Percentiles rank a stretch among this genome's conserved stretches.
Evolutionary conservation across 2,888 invertebrate genomes (phyloP).

Genomic region (Hedya salicella): DNA sequence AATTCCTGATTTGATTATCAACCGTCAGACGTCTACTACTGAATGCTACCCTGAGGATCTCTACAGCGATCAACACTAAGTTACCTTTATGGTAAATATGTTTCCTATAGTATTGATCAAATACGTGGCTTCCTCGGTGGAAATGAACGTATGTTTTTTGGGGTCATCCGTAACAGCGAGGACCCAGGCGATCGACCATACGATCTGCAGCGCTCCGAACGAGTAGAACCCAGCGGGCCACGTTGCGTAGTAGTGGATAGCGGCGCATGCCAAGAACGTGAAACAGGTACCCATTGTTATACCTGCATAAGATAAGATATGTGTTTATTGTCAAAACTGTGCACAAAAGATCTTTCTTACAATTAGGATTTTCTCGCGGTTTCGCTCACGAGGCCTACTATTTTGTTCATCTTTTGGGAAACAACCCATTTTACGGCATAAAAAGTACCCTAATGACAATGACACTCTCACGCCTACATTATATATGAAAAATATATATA

Average conservation of each 20-base stretch:
- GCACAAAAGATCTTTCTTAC: too few relatives aligned
- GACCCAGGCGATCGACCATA: conserved; percentile 85
- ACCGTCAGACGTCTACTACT: too few relatives aligned
- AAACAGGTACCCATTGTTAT: conserved; percentile 86
- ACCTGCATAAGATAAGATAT: too few relatives aligned
- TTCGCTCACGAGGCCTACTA: too few relatives aligned
- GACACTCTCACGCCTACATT: too few relatives aligned
- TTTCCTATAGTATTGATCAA: conserved; percentile 84
- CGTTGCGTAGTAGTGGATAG: conserved; percentile 84
- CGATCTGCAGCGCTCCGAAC: conserved; percentile 81
- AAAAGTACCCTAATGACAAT: too few relatives aligned
- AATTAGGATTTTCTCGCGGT: too few relatives aligned
- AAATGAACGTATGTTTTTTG: conserved; percentile 84
- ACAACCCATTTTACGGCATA: too few relatives aligned
- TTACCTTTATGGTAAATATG: conserved; percentile 75
- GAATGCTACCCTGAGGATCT: background rate
- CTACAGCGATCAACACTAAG: conserved; percentile 22
- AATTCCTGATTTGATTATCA: too few relatives aligned
- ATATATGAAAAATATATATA: too few relatives aligned
- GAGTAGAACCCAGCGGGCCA: conserved; percentile 89
- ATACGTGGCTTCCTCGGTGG: conserved; percentile 84
- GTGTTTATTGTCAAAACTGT: too few relatives aligned
- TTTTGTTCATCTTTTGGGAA: too few relatives aligned
- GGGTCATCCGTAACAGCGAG: conserved; percentile 86
- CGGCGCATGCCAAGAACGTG: conserved; percentile 87